Base-by-base conservation (phyloP, 2,113 vertebrate genomes). In the Leptosomus discolor region DNA sequence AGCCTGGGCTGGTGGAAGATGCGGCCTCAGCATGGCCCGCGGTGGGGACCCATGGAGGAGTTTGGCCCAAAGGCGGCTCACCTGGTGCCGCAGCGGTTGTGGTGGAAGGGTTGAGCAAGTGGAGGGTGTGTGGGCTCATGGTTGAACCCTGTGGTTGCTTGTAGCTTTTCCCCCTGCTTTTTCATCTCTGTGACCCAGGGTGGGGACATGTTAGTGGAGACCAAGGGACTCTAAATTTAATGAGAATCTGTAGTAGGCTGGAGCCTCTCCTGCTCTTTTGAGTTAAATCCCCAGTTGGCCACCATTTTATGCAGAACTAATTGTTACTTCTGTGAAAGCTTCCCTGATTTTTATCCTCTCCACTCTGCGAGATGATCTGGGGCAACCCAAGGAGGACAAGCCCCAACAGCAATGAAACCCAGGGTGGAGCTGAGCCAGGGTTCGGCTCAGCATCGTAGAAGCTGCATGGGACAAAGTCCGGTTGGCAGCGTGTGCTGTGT, bases 1-100 rank as follows among this genome's bases (percentile, higher is more conserved):
- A 76, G 34, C 11, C 21, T 0, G 5, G n/a, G 30, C 4, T 53
- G 63, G 34, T 53, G 37, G 36, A 64, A 16, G 74, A 21, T 50
- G 41, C n/a, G 70, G 43, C 39, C 34, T 56, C 13, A 26, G 29
- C 4, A 0, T 67, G 43, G 65, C 13, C 46, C 0, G 0, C 0
- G 8, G 11, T 58, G n/a, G 56, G 56, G 10, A 68, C 24, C 17
- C 0, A 0, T 48, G 57, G 57, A 85, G 32, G 39, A 54, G 13
- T 56, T 30, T 27, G 30, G 8, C 41, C 32, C 41, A 27, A 57
- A 78, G 20, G 24, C 0, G 2, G 19, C 71, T 75, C 7, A 26
- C 43, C 7, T 0, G 2, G 16, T 60, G 45, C 63, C 0, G 1
- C 45, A 15, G 90, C 1, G 6, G 32, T 34, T 70, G 34, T 26